Base-by-base conservation (phyloP, 1,140 invertebrate species). In the Delia radicum region DNA sequence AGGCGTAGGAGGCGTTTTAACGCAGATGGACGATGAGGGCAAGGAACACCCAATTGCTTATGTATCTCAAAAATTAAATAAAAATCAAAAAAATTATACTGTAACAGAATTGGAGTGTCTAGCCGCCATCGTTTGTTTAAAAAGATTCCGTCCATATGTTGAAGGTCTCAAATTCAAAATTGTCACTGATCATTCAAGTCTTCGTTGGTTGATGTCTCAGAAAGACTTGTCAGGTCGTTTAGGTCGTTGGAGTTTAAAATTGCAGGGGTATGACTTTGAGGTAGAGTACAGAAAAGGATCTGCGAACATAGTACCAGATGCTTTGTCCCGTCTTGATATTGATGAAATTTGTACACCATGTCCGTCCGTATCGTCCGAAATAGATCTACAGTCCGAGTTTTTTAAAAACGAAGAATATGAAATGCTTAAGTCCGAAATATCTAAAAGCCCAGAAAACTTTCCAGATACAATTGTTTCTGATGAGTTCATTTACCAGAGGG, bases 71-170 rank as follows among this genome's bases (percentile, higher is more conserved):
- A 78, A 74, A 27, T 28, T 78, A 5, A 78, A 76, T 24, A 31
- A n/a, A 31, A 48, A 75, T 1, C 75, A 76, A 78, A 12, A 71
- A 4, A 79, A 78, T 5, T 80, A 79, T 46, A 61, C 27, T 0
- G 79, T 80, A 5, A 87, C 85, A 2, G 86, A 89, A 77, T 74
- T 79, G 67, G 88, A 89, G 80, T 82, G 81, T 69, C 77, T 88
- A 15, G 87, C 87, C 6, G 79, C 89, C 6, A 74, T 89, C 2
- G 81, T 79, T 74, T 85, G 81, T 7, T 79, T 87, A 46, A 78
- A 87, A 74, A 86, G 87, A 69, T 89, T 88, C 74, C 76, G 84
- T 31, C 76, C 80, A 4, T 89, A 87, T 77, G 26, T 89, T 2
- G 81, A 85, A 62, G 86, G 83, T 1, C 71, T 79, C 0, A 27